Conservation (phyloP, 2,113 vertebrate species). For the Fulica atra region DNA sequence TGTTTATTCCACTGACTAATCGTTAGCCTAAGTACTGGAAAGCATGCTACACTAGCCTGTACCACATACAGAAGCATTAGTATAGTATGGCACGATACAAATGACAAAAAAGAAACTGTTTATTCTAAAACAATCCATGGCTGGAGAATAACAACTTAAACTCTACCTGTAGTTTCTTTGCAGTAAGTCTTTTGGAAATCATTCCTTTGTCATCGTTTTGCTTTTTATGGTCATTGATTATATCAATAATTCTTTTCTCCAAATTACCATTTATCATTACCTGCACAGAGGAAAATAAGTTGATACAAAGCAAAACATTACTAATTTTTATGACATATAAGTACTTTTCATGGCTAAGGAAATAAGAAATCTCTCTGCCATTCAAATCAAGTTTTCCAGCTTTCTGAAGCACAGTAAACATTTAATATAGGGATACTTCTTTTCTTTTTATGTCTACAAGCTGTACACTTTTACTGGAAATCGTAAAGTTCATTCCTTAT, state of each 20-base stretch:
- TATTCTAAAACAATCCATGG: background rate
- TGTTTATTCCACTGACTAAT: background rate
- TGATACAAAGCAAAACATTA: background rate
- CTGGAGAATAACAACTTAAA: background rate
- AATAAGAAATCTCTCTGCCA: background rate
- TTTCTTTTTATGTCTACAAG: background rate
- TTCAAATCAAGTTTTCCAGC: background rate
- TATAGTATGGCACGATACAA: fast-evolving
- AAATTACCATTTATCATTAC: slow-evolving; percentile 89
- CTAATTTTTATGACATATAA: background rate
- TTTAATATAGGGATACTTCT: fast-evolving
- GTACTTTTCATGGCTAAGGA: background rate
- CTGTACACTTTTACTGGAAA: fast-evolving
- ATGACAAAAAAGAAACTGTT: background rate
- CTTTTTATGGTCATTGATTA: slow-evolving; percentile 92
- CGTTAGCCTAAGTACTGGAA: background rate
- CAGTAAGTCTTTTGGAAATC: slow-evolving; percentile 91
- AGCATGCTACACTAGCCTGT: background rate
- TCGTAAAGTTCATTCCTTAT: background rate
- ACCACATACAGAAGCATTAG: background rate
- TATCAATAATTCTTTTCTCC: slow-evolving; percentile 90
- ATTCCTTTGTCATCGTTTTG: slow-evolving; percentile 86
- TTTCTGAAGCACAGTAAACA: fast-evolving
- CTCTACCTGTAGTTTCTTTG: slow-evolving; percentile 92
- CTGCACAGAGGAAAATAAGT: slow-evolving; percentile 67